Percentiles rank a stretch among this genome's conserved stretches.
Conservation (phyloP, 2,113 vertebrate species). For the Drymodes brunneopygia region DNA sequence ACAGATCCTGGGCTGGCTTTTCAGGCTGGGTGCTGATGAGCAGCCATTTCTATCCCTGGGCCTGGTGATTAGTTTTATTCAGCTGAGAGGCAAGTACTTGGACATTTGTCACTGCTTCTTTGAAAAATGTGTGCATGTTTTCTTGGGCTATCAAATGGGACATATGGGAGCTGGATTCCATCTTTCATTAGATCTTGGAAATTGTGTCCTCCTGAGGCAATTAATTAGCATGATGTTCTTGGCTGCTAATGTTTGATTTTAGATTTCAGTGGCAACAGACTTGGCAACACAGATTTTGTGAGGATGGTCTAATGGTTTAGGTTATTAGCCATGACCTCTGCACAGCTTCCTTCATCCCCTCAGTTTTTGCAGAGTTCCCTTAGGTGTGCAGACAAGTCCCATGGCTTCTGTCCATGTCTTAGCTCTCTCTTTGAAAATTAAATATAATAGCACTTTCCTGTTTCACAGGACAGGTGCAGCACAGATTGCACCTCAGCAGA, state of each 20-base stretch:
- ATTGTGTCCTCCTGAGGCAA: slow-evolving; percentile 18
- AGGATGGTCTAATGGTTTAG: neutral
- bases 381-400: neutral
- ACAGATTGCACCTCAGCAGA: neutral
- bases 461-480: neutral
- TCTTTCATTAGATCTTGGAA: slow-evolving; percentile 36
- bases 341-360: neutral
- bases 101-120: neutral
- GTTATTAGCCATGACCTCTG: neutral
- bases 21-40: neutral
- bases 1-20: neutral
- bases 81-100: neutral
- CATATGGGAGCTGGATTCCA: slow-evolving; percentile 1
- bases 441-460: neutral
- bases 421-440: neutral
- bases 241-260: slow-evolving; percentile 46
- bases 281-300: slow-evolving; percentile 13
- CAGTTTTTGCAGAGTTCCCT: neutral
- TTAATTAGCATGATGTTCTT: slow-evolving; percentile 37
- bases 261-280: slow-evolving; percentile 10
- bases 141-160: neutral
- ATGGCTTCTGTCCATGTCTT: neutral
- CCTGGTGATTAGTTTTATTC: neutral
- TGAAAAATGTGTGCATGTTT: neutral
- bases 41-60: neutral